phyloP scores from a whole-genome alignment of 2,797 vertebrate genomes.

The Lagorchestes hirsutus region DNA sequence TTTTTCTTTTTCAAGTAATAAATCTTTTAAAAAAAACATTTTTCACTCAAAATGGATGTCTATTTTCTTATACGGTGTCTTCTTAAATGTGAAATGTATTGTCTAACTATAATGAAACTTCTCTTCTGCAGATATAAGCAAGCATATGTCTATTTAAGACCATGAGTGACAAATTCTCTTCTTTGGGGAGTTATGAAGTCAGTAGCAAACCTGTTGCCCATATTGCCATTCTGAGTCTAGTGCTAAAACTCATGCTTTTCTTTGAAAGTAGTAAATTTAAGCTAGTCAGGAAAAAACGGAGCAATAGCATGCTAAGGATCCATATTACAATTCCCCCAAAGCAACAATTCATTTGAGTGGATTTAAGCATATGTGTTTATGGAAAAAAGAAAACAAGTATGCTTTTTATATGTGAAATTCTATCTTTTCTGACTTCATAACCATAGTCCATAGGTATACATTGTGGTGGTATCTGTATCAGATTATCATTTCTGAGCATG shows the following conservation, averaged over 20 bases:
- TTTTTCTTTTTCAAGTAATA: not conserved
- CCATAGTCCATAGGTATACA: constrained; percentile 40
- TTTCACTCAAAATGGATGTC: constrained; percentile 3
- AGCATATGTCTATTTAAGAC: not conserved
- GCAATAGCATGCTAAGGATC: constrained; percentile 34
- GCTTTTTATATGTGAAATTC: constrained; percentile 51
- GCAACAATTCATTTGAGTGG: constrained; percentile 65
- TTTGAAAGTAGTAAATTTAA: constrained; percentile 28
- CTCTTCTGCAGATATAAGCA: constrained; percentile 17
- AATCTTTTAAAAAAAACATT: not conserved
- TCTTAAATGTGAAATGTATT: not conserved
- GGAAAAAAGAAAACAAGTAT: constrained; percentile 48
- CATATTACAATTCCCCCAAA: constrained; percentile 48
- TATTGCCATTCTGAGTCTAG: not conserved
- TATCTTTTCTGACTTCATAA: constrained; percentile 55
- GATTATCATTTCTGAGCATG: constrained; percentile 46
- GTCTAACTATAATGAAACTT: not conserved
- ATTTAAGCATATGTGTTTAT: constrained; percentile 66
- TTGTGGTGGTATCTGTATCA: constrained; percentile 37
- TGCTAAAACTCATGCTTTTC: not conserved
- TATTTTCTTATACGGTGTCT: not conserved
- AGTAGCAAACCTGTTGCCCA: not conserved
- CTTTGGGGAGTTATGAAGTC: not conserved
- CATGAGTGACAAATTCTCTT: not conserved
- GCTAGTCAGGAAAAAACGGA: constrained; percentile 25